A percentile compares a stretch with the other conserved stretches of the same genome.
These are phyloP conservation scores for Azorinus chamasolen DNA, from an alignment of 2,888 invertebrate species.

Conservation along the genomic window DNA sequence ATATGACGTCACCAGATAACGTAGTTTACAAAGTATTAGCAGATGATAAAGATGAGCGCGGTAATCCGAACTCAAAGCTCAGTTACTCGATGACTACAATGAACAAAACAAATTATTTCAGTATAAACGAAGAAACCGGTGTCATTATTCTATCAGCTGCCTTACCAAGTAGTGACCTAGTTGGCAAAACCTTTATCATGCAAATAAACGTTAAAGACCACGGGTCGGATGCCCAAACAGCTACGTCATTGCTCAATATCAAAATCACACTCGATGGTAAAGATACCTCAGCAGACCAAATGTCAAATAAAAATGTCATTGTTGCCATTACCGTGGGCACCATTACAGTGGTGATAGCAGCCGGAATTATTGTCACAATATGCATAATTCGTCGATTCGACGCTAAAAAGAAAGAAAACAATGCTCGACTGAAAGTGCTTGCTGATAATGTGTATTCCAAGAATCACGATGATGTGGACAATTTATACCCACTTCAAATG, in stretches of 20 bases:
- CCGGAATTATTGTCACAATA: constrained; percentile 67
- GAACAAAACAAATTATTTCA: constrained; percentile 70
- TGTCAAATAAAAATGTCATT: constrained; percentile 55
- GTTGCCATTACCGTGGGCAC: constrained; percentile 65
- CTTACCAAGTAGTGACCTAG: constrained; percentile 41
- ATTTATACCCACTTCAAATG: constrained; percentile 61
- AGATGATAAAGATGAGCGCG: constrained; percentile 69
- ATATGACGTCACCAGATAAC: constrained; percentile 63
- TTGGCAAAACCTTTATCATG: constrained; percentile 54
- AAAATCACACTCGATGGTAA: constrained; percentile 25
- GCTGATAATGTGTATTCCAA: constrained; percentile 60
- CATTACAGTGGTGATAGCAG: constrained; percentile 64
- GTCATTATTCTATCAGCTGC: constrained; percentile 66
- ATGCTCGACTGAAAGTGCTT: constrained; percentile 50
- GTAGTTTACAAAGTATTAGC: constrained; percentile 70
- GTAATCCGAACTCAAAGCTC: constrained; percentile 70
- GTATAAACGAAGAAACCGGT: constrained; percentile 69
- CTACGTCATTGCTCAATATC: constrained; percentile 50
- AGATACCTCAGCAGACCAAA: constrained; percentile 8
- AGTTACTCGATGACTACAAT: constrained; percentile 67
- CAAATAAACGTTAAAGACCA: constrained; percentile 58
- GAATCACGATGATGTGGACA: constrained; percentile 61
- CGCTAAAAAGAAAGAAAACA: constrained; percentile 30
- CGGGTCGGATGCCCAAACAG: constrained; percentile 39
- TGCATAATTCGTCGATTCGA: constrained; percentile 68